Evolutionary conservation across 2,113 vertebrate species (phyloP).

Genomic region (Peromyscus polionotus): DNA sequence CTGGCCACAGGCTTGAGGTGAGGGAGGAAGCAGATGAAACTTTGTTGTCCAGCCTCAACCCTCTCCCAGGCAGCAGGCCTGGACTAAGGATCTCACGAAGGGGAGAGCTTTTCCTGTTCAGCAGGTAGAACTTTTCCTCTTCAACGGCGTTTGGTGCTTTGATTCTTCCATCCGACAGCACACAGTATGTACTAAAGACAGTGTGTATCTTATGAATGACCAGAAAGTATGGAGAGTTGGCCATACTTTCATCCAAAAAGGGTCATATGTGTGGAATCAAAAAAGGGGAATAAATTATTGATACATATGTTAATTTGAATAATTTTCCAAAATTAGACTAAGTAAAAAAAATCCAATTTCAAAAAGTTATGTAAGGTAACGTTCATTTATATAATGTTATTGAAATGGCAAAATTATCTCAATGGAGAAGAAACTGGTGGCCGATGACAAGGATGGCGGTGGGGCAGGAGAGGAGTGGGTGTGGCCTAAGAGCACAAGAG

Average conservation of each 20-base stretch:
- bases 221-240: not conserved
- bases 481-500: not conserved
- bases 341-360: not conserved
- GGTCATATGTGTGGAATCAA: not conserved
- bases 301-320: not conserved
- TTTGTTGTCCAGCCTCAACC: not conserved
- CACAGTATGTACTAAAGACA: not conserved
- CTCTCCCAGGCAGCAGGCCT: not conserved
- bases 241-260: slow-evolving; percentile 18
- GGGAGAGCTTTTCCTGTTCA: too few relatives aligned
- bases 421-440: not conserved
- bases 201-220: not conserved
- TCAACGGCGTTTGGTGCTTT: not conserved
- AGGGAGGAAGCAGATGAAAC: not conserved
- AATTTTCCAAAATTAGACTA: not conserved
- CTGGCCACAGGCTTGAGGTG: not conserved
- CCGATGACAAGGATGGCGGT: not conserved
- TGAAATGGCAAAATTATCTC: slow-evolving; percentile 50
- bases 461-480: not conserved
- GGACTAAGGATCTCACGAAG: not conserved
- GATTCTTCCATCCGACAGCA: not conserved
- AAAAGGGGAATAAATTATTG: slow-evolving; percentile 24
- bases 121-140: not conserved
- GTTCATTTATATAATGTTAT: slow-evolving; percentile 4
- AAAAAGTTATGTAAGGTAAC: not conserved